Evolutionary conservation across 2,888 invertebrate species (phyloP).

Genomic region (Drosophila pseudotalamancana): DNA sequence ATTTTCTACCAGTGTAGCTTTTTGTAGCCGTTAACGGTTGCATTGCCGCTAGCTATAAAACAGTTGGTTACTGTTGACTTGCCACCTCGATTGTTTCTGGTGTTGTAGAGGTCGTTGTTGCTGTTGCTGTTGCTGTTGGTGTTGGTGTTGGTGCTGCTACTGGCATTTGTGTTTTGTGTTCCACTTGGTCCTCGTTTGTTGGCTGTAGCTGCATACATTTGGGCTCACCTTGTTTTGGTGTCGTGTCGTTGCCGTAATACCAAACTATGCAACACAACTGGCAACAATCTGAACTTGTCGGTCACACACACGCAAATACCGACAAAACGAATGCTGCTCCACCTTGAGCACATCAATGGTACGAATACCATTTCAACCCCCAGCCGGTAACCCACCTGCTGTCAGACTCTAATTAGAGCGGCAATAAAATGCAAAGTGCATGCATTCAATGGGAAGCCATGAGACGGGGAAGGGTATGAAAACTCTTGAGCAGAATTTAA

Average conservation of each 20-base stretch:
- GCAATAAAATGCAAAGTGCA: conserved; percentile 66
- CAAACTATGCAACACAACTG: conserved; percentile 43
- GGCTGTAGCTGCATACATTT: conserved; percentile 43
- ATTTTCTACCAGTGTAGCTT: conserved; percentile 33
- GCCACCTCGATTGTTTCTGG: conserved; percentile 21
- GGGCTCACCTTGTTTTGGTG: conserved; percentile 48
- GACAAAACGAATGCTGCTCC: conserved; percentile 34
- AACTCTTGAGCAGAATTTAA: conserved; percentile 15
- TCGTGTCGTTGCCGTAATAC: conserved; percentile 43
- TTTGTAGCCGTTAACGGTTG: conserved; percentile 24
- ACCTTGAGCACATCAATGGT: conserved; percentile 54
- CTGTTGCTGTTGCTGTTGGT: too few relatives aligned
- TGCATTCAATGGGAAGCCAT: conserved; percentile 6
- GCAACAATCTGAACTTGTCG: conserved; percentile 14
- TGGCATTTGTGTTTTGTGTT: conserved; percentile 33
- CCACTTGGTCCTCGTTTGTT: conserved; percentile 25
- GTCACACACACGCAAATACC: conserved; percentile 15
- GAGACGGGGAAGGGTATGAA: neutral
- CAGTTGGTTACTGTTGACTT: conserved; percentile 44
- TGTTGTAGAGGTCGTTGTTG: neutral
- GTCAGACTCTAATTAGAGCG: conserved; percentile 76
- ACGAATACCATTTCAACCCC: neutral
- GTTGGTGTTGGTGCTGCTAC: conserved; percentile 6
- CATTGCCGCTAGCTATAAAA: conserved; percentile 63
- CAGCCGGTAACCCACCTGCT: conserved; percentile 7